Percentiles rank a stretch among this genome's conserved stretches.
phyloP scores from a whole-genome alignment of 2,113 vertebrate species.

The Rhineura floridana region DNA sequence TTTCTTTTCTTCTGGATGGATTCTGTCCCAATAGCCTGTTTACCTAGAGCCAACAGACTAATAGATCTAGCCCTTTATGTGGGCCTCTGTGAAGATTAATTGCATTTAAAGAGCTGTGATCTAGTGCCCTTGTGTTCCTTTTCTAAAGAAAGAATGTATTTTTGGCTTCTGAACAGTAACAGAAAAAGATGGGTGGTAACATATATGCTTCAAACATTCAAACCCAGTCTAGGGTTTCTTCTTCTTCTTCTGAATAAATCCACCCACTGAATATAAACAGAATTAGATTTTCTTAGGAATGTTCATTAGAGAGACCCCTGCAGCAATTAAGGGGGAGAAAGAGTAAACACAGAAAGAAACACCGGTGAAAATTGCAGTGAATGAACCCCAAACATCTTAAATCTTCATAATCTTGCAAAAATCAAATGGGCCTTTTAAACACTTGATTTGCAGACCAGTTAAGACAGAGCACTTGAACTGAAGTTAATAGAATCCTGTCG shows the following conservation, averaged over 20 bases:
- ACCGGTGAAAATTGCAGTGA: conserved; percentile 40
- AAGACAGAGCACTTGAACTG: background rate
- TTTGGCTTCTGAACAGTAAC: conserved; percentile 56
- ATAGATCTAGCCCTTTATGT: background rate
- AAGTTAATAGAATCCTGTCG: background rate
- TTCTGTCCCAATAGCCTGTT: background rate
- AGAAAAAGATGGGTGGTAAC: conserved; percentile 51
- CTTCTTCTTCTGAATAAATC: conserved; percentile 49
- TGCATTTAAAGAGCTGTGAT: conserved; percentile 36
- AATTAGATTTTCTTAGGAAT: conserved; percentile 60
- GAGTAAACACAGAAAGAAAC: conserved; percentile 21
- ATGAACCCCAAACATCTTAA: background rate
- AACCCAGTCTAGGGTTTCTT: conserved; percentile 39
- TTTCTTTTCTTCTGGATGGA: conserved; percentile 11
- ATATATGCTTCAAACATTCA: conserved; percentile 49
- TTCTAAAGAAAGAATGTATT: conserved; percentile 45
- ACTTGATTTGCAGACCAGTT: background rate
- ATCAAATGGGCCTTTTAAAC: conserved; percentile 28
- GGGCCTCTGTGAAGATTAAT: background rate
- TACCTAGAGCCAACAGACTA: background rate
- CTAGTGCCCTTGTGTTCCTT: conserved; percentile 44
- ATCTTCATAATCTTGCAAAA: conserved; percentile 4
- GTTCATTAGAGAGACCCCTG: conserved; percentile 29
- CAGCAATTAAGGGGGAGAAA: background rate
- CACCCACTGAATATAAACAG: conserved; percentile 55